phyloP scores from a whole-genome alignment of 2,888 invertebrate genomes.

The Heliconius aoede region DNA sequence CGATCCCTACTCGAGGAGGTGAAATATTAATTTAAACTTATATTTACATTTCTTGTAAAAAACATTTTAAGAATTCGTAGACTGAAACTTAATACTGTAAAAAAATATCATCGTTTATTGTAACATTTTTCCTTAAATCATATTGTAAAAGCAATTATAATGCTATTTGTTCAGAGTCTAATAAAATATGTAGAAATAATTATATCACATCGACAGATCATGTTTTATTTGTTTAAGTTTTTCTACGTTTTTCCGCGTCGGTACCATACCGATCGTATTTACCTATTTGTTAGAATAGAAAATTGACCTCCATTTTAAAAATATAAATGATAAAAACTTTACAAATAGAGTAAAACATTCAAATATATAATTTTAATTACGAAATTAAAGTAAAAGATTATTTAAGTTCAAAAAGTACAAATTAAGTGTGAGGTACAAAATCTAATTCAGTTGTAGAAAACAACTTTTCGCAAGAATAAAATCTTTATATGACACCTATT shows the following conservation, averaged over 20 bases:
- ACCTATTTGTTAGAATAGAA: not conserved
- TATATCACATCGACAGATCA: not conserved
- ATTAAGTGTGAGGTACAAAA: too few species aligned
- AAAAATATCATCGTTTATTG: not conserved
- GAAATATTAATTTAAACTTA: too few species aligned
- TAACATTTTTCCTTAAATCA: slow-evolving; percentile 13
- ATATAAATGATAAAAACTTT: too few species aligned
- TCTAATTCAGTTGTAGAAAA: too few species aligned
- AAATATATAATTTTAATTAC: too few species aligned
- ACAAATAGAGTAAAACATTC: too few species aligned
- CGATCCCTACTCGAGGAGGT: too few species aligned
- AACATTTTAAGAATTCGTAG: not conserved
- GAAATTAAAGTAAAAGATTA: too few species aligned
- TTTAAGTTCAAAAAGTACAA: too few species aligned
- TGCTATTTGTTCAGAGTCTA: not conserved
- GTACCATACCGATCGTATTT: not conserved
- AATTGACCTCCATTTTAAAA: not conserved
- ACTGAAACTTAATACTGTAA: not conserved
- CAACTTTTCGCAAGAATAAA: too few species aligned
- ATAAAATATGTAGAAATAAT: not conserved
- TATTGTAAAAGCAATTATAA: slow-evolving; percentile 5
- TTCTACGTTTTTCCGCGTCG: not conserved
- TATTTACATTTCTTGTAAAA: too few species aligned
- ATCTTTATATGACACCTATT: too few species aligned
- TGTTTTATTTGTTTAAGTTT: not conserved